Base-by-base conservation (phyloP, 2,888 invertebrate species). In the Stenodema calcarata region DNA sequence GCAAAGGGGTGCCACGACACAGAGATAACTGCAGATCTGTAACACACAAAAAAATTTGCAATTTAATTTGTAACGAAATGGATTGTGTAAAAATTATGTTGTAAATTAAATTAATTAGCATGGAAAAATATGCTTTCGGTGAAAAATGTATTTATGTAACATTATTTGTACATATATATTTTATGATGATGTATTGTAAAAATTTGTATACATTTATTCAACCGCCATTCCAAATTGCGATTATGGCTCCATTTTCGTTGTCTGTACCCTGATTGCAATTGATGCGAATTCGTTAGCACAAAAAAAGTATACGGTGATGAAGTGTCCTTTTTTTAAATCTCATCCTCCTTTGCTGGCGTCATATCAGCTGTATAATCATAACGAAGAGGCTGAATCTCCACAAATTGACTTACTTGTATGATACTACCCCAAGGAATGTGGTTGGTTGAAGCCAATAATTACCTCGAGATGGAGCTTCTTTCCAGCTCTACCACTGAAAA, bases 1-100 rank as follows among this genome's bases (percentile, higher is more conserved):
- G 95, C 96, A 90, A 95, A 95, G 7, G 96, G 96, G 91, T 96
- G 96, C 97, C 97, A 98, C 73, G 96, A 94, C 62, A 97, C 96
- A 62, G 97, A 96, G 87, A 96, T 95, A 87, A 97, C 96, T 1
- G 96, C 94, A 86, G 94, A 93, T 92, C 97, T 97, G 93, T 90
- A 92, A 89, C 80, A 82, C 3, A 27, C 6, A 1, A n/a, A 91
- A 93, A 91, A 62, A 62, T 62, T 27, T 23, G 7, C 23, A 91
- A 62, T 62, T 62, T 23, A 62, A 62, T 23, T 62, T 18, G 62
- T 18, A 27, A 62, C 23, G 4, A 62, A 27, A 7, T 23, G 62
- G 18, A 12, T 2, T 2, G 47, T 47, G 47, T 47, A 47, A 27
- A 70, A 27, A 70, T 70, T 70, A 70, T 70, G 30, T 23, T 76